phyloP scores from a whole-genome alignment of 1,140 invertebrate genomes.

The Polypedilum vanderplanki region DNA sequence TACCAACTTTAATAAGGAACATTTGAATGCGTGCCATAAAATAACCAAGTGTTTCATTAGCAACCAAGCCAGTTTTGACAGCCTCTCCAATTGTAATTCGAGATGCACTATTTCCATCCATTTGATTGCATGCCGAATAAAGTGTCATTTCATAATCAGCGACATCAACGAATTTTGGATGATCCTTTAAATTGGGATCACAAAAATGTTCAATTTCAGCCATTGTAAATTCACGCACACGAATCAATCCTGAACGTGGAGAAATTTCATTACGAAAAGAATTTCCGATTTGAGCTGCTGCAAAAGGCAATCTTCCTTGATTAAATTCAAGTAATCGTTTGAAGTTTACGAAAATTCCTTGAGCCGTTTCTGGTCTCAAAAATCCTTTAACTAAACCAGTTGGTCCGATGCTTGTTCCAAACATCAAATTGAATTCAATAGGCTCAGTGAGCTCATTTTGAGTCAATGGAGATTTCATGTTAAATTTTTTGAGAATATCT shows the following conservation, averaged over 20 bases:
- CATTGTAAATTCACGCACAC: slow-evolving; percentile 98
- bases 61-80: slow-evolving; percentile 70
- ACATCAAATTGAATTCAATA: slow-evolving; percentile 98
- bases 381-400: slow-evolving; percentile 90
- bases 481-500: slow-evolving; percentile 70
- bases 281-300: slow-evolving; percentile 96
- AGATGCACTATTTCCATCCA: slow-evolving; percentile 79
- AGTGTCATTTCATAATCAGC: slow-evolving; percentile 67
- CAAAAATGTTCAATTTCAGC: slow-evolving; percentile 99
- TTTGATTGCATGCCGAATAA: slow-evolving; percentile 95
- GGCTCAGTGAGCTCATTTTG: slow-evolving; percentile 91
- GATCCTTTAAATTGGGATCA: slow-evolving; percentile 80
- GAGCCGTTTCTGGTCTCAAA: slow-evolving; percentile 95
- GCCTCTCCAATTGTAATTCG: slow-evolving; percentile 67
- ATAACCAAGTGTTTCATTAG: slow-evolving; percentile 96
- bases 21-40: slow-evolving; percentile 94
- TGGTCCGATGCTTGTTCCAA: slow-evolving; percentile 93
- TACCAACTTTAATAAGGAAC: slow-evolving; percentile 82
- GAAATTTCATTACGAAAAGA: slow-evolving; percentile 99
- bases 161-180: slow-evolving; percentile 83
- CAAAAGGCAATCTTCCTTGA: slow-evolving; percentile 93
- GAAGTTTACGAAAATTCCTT: slow-evolving; percentile 99
- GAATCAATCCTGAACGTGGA: slow-evolving; percentile 89
- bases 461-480: slow-evolving; percentile 91
- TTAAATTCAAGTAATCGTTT: slow-evolving; percentile 95